These are phyloP conservation scores for Calosoma granatense DNA, from an alignment of 1,140 invertebrate species.

Conservation along the genomic window DNA sequence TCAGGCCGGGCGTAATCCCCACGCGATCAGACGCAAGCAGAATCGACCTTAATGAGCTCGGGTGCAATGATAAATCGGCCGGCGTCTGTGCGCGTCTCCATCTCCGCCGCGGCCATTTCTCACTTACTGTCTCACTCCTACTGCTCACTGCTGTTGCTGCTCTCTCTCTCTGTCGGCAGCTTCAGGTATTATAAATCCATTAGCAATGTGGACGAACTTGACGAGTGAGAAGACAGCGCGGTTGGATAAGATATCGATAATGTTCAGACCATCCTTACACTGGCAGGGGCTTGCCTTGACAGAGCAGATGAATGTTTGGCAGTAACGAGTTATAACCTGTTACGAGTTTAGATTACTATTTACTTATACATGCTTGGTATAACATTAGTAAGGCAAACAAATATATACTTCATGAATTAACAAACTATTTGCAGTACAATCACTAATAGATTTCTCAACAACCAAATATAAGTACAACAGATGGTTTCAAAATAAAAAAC, in stretches of 20 bases:
- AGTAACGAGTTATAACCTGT: too few relatives aligned
- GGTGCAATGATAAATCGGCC: constrained; percentile 22
- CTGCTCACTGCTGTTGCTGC: constrained; percentile 16
- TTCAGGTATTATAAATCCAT: constrained; percentile 26
- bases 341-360: too few relatives aligned
- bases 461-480: too few relatives aligned
- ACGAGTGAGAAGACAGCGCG: neutral
- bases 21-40: constrained; percentile 18
- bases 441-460: too few relatives aligned
- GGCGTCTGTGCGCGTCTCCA: constrained; percentile 20
- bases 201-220: constrained; percentile 13
- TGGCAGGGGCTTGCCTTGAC: neutral
- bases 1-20: neutral
- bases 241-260: constrained; percentile 5
- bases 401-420: too few relatives aligned
- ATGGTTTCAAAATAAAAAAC: too few relatives aligned
- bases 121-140: constrained; percentile 15
- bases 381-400: too few relatives aligned
- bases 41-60: constrained; percentile 21
- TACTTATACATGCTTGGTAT: too few relatives aligned
- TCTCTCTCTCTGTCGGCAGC: constrained; percentile 18
- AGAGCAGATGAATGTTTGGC: neutral
- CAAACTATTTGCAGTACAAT: too few relatives aligned
- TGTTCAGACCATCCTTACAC: too few relatives aligned
- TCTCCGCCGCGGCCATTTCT: constrained; percentile 21